Evolutionary conservation across 37 sponge, comb jelly and placozoan species (phyloP).

Genomic region (Aplysina aerophoba): DNA sequence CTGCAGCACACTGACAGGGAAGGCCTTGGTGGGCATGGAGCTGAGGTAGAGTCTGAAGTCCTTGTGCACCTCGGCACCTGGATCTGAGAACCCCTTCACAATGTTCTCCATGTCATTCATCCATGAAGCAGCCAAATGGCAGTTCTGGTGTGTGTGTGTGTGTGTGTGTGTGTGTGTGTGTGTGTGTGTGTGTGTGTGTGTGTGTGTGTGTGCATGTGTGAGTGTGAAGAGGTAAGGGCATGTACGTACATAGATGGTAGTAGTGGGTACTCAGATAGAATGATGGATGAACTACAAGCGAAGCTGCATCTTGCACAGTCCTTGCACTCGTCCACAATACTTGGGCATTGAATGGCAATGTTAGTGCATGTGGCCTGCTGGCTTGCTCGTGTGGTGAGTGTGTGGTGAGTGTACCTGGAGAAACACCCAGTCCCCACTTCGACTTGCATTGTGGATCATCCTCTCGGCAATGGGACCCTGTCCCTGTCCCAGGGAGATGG

Average conservation of each 20-base stretch:
- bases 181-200: background rate
- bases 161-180: background rate
- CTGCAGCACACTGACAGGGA: constrained; percentile 97
- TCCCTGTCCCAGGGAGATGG: constrained; percentile 99
- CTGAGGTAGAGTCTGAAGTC: constrained; percentile 95
- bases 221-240: no score
- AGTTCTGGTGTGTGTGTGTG: constrained; percentile 65
- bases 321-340: no score
- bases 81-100: constrained; percentile 80
- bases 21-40: constrained; percentile 94
- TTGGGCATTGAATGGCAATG: no score
- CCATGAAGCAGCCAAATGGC: constrained; percentile 99
- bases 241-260: no score
- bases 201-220: background rate
- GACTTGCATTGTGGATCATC: constrained; percentile 81
- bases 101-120: constrained; percentile 96
- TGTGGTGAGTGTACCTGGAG: constrained; percentile 64
- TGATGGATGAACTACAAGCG: no score
- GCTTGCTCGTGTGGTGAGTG: background rate
- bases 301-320: no score
- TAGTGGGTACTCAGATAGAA: no score
- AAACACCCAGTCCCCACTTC: constrained; percentile 97
- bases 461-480: constrained; percentile 99
- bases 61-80: constrained; percentile 82
- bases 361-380: background rate